These are phyloP conservation scores for Diadumene lineata DNA, from an alignment of 92 coral and sea anemone genomes.

Conservation along the genomic window DNA sequence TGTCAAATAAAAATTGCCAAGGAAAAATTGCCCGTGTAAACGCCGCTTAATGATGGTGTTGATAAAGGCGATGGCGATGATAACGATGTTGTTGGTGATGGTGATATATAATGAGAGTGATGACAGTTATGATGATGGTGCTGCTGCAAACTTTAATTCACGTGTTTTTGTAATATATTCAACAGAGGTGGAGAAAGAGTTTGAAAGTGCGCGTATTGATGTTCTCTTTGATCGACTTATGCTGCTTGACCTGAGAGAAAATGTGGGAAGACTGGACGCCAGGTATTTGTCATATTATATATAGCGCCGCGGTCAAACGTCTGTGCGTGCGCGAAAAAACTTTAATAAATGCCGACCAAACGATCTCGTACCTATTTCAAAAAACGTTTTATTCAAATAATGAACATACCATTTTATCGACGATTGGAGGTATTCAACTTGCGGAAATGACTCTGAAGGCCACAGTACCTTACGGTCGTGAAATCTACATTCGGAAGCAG, in stretches of 20 bases:
- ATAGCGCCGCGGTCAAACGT: neutral
- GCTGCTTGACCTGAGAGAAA: conserved; percentile 91
- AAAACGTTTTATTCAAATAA: too few relatives aligned
- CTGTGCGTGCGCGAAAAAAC: neutral
- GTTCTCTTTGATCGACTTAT: conserved; percentile 96
- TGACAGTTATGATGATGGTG: neutral
- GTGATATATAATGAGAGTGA: neutral
- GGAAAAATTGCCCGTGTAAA: too few relatives aligned
- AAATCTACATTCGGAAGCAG: too few relatives aligned
- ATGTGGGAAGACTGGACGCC: conserved; percentile 93
- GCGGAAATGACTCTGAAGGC: too few relatives aligned
- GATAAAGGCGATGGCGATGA: neutral
- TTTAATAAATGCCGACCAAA: neutral
- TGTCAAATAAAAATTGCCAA: too few relatives aligned
- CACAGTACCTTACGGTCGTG: too few relatives aligned
- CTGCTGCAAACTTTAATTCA: neutral
- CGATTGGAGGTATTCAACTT: too few relatives aligned
- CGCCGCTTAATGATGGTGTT: neutral
- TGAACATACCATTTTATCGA: too few relatives aligned
- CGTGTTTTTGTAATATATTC: neutral
- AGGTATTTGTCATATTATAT: conserved; percentile 39
- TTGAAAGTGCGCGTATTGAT: conserved; percentile 92
- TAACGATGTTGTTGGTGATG: neutral
- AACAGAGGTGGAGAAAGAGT: conserved; percentile 93
- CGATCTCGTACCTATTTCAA: neutral